phyloP scores from a whole-genome alignment of 2,888 invertebrate genomes.

The Chalcosyrphus nemorum region DNA sequence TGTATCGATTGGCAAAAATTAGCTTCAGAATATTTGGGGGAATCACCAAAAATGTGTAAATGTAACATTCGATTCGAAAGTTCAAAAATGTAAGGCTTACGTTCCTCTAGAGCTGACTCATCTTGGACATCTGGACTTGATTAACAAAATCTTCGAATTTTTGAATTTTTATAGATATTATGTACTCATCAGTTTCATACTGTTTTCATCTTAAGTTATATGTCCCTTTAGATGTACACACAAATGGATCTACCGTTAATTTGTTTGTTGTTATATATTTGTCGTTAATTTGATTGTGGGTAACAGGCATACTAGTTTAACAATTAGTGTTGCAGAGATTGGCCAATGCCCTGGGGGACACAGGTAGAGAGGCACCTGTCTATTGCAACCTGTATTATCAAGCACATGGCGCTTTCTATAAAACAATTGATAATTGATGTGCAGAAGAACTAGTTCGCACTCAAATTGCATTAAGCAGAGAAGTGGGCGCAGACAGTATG shows the following conservation, averaged over 20 bases:
- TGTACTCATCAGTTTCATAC: no score
- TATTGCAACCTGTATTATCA: background rate
- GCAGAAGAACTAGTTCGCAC: background rate
- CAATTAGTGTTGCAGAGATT: background rate
- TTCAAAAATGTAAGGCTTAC: background rate
- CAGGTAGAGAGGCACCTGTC: background rate
- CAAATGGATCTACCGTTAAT: no score
- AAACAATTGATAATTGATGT: background rate
- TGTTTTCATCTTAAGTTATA: no score
- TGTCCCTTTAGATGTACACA: no score
- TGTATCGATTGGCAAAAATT: background rate
- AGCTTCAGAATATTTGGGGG: background rate
- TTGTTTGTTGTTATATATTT: no score
- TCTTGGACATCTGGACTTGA: background rate
- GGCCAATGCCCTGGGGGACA: background rate
- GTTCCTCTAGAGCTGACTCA: background rate
- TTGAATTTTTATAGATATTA: no score
- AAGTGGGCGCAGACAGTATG: no score
- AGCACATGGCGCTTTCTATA: background rate
- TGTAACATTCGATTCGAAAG: background rate
- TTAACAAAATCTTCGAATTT: background rate
- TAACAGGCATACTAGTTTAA: no score
- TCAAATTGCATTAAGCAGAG: background rate
- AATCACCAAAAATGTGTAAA: background rate
- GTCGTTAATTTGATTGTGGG: no score